These are phyloP conservation scores for Ptychoptera contaminata DNA, from an alignment of 2,888 invertebrate species.

Conservation along the genomic window DNA sequence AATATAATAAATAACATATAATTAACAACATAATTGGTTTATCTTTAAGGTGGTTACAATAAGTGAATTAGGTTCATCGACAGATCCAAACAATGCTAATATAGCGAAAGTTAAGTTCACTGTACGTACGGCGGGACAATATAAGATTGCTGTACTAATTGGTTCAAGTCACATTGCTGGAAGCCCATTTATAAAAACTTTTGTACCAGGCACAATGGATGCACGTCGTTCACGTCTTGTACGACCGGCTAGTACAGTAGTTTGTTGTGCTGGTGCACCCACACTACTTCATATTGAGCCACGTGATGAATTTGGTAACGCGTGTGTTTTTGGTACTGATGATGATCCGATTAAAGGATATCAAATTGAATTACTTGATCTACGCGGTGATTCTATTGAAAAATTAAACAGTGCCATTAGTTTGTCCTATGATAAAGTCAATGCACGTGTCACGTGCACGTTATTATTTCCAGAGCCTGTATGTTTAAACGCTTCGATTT, in stretches of 20 bases:
- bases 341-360: slow-evolving; percentile 53
- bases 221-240: slow-evolving; percentile 71
- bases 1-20: not conserved
- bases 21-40: not conserved
- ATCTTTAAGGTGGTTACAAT: slow-evolving; percentile 55
- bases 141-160: slow-evolving; percentile 71
- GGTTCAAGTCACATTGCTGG: slow-evolving; percentile 67
- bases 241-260: slow-evolving; percentile 68
- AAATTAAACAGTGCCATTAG: slow-evolving; percentile 38
- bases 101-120: slow-evolving; percentile 82
- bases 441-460: slow-evolving; percentile 59
- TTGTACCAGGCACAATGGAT: slow-evolving; percentile 70
- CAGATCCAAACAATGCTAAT: slow-evolving; percentile 71
- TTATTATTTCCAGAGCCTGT: slow-evolving; percentile 66
- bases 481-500: slow-evolving; percentile 66
- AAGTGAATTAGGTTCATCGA: slow-evolving; percentile 74
- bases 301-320: slow-evolving; percentile 80
- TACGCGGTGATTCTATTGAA: slow-evolving; percentile 42
- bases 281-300: slow-evolving; percentile 74
- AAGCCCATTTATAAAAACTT: slow-evolving; percentile 71
- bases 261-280: slow-evolving; percentile 61
- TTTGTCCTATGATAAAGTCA: slow-evolving; percentile 61
- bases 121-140: slow-evolving; percentile 78
- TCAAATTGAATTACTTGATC: slow-evolving; percentile 39
- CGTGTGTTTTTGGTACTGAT: slow-evolving; percentile 47